Conservation (phyloP, 1,140 invertebrate genomes). For the Drosophila pruinosa region DNA sequence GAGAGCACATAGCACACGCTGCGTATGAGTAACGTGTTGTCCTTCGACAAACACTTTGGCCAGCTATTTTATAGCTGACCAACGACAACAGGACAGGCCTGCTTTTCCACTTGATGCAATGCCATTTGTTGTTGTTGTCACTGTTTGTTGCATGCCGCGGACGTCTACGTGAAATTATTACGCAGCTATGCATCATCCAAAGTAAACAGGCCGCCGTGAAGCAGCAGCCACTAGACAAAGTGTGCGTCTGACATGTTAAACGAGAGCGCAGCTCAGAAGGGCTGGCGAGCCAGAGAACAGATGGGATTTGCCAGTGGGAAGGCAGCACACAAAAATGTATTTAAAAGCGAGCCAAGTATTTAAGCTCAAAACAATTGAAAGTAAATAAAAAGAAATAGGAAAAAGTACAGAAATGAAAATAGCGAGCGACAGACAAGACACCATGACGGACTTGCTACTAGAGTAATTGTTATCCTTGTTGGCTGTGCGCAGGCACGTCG, state of each 20-base stretch:
- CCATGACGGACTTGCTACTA: constrained; percentile 60
- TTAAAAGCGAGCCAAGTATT: constrained; percentile 40
- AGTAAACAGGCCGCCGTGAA: constrained; percentile 60
- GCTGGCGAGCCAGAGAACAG: background rate
- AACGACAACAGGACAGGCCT: background rate
- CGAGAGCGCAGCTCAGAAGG: background rate
- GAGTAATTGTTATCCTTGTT: constrained; percentile 78
- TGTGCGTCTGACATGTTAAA: constrained; percentile 61
- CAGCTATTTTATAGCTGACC: constrained; percentile 16
- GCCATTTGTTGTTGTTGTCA: constrained; percentile 41
- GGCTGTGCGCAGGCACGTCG: constrained; percentile 73
- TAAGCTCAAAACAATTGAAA: constrained; percentile 71
- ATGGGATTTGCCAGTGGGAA: background rate
- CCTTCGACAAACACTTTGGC: constrained; percentile 18
- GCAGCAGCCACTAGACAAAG: constrained; percentile 29
- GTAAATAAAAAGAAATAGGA: constrained; percentile 26
- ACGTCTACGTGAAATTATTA: constrained; percentile 77
- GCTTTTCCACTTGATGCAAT: constrained; percentile 5
- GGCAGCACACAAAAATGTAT: constrained; percentile 1
- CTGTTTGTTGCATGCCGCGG: constrained; percentile 53
- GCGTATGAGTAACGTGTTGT: constrained; percentile 35
- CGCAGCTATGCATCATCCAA: constrained; percentile 76
- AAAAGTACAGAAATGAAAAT: constrained; percentile 2
- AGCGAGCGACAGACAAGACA: constrained; percentile 16
- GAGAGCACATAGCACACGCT: background rate